phyloP scores from a whole-genome alignment of 2,888 invertebrate species.

The Melitaea athalia region DNA sequence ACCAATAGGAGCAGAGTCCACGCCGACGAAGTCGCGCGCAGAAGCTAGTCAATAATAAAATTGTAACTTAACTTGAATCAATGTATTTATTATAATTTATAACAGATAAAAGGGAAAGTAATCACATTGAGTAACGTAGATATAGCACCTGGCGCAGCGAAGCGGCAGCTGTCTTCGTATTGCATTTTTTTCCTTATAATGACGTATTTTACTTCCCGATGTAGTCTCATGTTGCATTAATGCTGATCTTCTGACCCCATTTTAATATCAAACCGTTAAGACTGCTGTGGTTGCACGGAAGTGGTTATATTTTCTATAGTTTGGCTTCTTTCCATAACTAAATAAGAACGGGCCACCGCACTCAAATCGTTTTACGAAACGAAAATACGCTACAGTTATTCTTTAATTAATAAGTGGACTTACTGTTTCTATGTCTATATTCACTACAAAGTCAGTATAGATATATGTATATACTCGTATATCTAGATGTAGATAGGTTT shows the following conservation, averaged over 20 bases:
- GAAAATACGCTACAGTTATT: constrained; percentile 4
- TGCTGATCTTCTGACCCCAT: constrained; percentile 33
- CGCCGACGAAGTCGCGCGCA: no score
- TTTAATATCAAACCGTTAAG: constrained; percentile 23
- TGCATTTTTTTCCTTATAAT: constrained; percentile 23
- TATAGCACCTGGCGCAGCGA: constrained; percentile 32
- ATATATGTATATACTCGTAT: no score
- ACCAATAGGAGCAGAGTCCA: no score
- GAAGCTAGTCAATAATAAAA: constrained; percentile 2
- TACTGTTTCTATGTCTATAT: not conserved
- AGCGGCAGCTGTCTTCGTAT: constrained; percentile 29
- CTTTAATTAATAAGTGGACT: not conserved
- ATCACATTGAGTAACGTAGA: constrained; percentile 19
- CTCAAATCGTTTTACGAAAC: constrained; percentile 18
- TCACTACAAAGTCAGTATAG: no score
- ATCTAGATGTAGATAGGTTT: no score
- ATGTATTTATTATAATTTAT: constrained; percentile 11
- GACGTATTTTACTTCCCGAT: constrained; percentile 18
- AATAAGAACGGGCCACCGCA: constrained; percentile 22
- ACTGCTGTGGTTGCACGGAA: constrained; percentile 26
- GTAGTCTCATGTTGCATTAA: constrained; percentile 27
- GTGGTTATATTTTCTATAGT: constrained; percentile 33
- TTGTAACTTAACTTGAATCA: not conserved
- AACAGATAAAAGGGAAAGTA: constrained; percentile 19
- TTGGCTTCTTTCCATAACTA: constrained; percentile 45